These are phyloP conservation scores for Telmatochromis sp. DNA, from an alignment of 2,113 vertebrate species.

Conservation along the genomic window DNA sequence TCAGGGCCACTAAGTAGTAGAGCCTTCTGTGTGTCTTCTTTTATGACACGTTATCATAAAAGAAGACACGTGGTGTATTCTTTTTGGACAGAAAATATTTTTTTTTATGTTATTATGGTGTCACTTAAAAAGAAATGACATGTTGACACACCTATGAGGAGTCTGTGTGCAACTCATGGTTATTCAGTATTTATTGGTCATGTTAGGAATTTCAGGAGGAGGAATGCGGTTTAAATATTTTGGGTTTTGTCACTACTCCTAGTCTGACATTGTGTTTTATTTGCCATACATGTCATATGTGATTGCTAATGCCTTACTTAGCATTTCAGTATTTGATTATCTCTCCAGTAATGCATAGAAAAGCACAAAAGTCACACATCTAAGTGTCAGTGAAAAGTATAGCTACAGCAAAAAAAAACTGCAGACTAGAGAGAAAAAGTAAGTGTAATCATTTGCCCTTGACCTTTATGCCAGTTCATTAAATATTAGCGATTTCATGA, in stretches of 20 bases:
- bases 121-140: background rate
- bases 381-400: background rate
- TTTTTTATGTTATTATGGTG: background rate
- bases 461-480: background rate
- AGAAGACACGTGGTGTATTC: background rate
- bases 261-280: background rate
- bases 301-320: background rate
- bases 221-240: background rate
- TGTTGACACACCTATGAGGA: background rate
- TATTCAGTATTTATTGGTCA: background rate
- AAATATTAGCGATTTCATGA: background rate
- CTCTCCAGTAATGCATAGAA: background rate
- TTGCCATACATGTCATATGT: background rate
- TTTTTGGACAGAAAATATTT: background rate
- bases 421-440: background rate
- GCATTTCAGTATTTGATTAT: background rate
- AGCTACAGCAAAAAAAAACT: background rate
- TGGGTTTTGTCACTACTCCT: background rate
- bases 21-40: background rate
- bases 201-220: background rate
- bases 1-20: slow-evolving; percentile 34
- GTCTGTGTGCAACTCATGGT: background rate
- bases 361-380: background rate
- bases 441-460: background rate
- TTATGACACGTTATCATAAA: background rate